Conservation (phyloP, 2,888 invertebrate species). For the Geotrupes spiniger region DNA sequence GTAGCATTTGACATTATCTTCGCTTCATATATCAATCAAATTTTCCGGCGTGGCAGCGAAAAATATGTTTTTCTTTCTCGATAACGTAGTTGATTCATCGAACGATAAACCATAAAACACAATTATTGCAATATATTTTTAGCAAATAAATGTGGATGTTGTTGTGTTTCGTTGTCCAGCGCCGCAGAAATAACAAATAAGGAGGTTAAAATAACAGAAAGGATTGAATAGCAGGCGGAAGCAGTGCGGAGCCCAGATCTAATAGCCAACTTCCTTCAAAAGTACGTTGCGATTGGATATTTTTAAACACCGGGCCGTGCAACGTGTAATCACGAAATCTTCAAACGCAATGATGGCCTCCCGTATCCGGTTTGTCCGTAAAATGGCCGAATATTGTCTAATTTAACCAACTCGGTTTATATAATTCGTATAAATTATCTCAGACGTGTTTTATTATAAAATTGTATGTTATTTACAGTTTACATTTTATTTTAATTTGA, state of each 20-base stretch:
- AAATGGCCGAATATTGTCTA: slow-evolving; percentile 4
- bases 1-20: no score
- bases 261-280: slow-evolving; percentile 3
- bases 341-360: not conserved
- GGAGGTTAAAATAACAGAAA: not conserved
- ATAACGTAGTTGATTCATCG: no score
- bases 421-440: not conserved
- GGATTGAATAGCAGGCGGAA: slow-evolving; percentile 4
- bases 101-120: no score
- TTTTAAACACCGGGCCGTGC: not conserved
- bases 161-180: no score
- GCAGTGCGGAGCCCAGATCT: not conserved
- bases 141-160: no score
- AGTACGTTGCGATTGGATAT: not conserved
- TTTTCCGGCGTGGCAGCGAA: no score
- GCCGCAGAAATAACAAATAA: no score
- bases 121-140: no score
- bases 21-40: no score
- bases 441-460: no score
- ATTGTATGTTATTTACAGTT: no score
- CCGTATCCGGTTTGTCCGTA: slow-evolving; percentile 1
- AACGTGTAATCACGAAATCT: slow-evolving; percentile 1
- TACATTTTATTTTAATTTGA: not conserved
- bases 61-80: no score
- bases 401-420: not conserved